phyloP scores from a whole-genome alignment of 2,113 vertebrate species.

The Pedionomus torquatus region DNA sequence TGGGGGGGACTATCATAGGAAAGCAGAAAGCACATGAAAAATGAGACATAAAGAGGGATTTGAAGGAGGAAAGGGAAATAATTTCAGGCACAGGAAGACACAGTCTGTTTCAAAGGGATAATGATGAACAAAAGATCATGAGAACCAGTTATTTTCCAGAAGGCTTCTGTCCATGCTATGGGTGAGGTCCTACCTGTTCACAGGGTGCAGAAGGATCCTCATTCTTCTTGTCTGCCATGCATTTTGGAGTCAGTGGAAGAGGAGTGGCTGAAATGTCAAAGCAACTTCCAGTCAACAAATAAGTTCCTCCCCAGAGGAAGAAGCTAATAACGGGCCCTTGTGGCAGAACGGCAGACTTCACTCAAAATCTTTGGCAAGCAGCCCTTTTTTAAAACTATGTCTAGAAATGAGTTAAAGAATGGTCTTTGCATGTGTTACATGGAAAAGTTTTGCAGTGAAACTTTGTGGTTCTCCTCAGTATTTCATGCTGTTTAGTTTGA shows the following conservation, averaged over 20 bases:
- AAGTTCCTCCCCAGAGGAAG: constrained; percentile 16
- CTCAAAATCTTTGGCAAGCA: constrained; percentile 4
- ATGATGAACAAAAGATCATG: not conserved
- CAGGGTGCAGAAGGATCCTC: not conserved
- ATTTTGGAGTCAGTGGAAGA: not conserved
- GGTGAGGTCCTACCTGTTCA: not conserved
- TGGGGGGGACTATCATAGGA: not conserved
- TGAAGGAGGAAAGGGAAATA: not conserved
- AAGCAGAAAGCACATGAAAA: constrained; percentile 24
- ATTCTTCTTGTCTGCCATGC: not conserved
- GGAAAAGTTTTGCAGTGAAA: not conserved
- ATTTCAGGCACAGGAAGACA: not conserved
- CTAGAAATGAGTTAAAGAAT: not conserved
- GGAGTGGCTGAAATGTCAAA: not conserved
- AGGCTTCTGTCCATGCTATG: not conserved
- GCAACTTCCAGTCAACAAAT: constrained; percentile 13
- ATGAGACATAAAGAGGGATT: not conserved
- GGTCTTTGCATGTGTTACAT: not conserved
- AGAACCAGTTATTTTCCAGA: constrained; percentile 8
- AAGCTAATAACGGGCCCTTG: constrained; percentile 14
- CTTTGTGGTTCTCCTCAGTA: not conserved
- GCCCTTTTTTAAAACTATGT: not conserved
- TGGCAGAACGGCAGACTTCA: not conserved
- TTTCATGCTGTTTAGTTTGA: not conserved
- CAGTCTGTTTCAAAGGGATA: not conserved